These are phyloP conservation scores for Oenanthe oenanthe DNA, from an alignment of 2,113 vertebrate species.

Conservation along the genomic window DNA sequence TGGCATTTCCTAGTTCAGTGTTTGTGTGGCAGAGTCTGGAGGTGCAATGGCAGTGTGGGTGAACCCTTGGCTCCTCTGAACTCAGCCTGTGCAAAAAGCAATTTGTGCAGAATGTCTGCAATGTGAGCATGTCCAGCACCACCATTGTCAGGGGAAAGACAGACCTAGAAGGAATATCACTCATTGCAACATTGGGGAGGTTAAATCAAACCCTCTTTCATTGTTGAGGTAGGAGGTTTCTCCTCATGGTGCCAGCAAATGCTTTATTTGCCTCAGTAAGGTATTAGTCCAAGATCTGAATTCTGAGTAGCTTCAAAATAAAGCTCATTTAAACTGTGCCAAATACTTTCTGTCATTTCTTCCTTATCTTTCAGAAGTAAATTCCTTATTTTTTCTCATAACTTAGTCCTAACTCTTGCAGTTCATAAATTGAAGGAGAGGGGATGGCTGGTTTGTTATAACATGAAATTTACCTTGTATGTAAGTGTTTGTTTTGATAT, in stretches of 20 bases:
- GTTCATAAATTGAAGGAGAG: neutral
- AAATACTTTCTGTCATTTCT: neutral
- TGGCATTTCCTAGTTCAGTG: neutral
- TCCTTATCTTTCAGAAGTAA: neutral
- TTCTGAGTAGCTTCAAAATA: constrained; percentile 9
- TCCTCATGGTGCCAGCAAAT: neutral
- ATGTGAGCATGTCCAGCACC: neutral
- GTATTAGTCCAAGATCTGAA: neutral
- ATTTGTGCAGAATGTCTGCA: neutral
- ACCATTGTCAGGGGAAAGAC: neutral
- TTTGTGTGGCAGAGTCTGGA: neutral
- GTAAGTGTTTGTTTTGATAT: neutral
- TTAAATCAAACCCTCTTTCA: neutral
- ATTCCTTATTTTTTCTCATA: neutral
- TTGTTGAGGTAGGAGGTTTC: neutral
- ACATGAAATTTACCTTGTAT: neutral
- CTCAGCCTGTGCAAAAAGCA: neutral
- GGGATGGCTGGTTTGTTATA: neutral
- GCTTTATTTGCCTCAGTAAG: neutral
- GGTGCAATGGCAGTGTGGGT: neutral
- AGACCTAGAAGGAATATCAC: neutral
- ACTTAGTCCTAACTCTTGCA: neutral
- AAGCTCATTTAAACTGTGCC: neutral
- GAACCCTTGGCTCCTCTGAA: neutral
- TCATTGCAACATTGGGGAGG: neutral